Evolutionary conservation across 2,113 vertebrate species (phyloP).

Genomic region (Laterallus jamaicensis): DNA sequence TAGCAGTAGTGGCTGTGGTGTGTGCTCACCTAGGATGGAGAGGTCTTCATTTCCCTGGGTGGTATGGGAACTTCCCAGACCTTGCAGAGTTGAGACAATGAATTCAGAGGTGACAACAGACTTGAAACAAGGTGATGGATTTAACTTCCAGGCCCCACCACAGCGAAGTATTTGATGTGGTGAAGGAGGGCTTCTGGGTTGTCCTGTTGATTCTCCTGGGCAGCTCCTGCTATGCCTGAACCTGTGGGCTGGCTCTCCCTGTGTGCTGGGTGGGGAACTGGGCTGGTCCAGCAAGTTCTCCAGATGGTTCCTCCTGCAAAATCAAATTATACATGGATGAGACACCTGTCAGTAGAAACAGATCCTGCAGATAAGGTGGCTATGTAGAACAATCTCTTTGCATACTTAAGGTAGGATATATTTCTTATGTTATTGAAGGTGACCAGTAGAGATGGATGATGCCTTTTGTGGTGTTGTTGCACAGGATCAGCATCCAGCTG

Average conservation of each 20-base stretch:
- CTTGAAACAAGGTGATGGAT: rapidly evolving
- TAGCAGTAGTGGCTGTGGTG: background rate
- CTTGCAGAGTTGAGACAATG: background rate
- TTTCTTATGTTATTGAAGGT: background rate
- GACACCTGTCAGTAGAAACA: background rate
- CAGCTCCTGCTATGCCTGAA: background rate
- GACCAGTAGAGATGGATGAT: background rate
- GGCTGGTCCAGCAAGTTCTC: background rate
- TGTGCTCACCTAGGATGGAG: background rate
- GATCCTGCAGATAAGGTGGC: background rate
- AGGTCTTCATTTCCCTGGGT: background rate
- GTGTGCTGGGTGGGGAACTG: background rate
- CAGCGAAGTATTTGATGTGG: background rate
- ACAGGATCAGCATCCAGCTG: background rate
- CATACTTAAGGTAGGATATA: background rate
- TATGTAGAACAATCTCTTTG: background rate
- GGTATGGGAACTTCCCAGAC: background rate
- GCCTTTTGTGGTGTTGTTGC: background rate
- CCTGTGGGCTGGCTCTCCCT: background rate
- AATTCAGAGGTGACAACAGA: background rate
- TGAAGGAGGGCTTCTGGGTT: background rate
- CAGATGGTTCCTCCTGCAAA: background rate
- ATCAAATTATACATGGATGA: background rate
- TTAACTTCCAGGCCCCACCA: background rate
- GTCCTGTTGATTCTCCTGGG: background rate